A percentile compares a stretch with the other conserved stretches of the same genome.
Conservation (phyloP, 2,113 vertebrate species). For the Riparia riparia region DNA sequence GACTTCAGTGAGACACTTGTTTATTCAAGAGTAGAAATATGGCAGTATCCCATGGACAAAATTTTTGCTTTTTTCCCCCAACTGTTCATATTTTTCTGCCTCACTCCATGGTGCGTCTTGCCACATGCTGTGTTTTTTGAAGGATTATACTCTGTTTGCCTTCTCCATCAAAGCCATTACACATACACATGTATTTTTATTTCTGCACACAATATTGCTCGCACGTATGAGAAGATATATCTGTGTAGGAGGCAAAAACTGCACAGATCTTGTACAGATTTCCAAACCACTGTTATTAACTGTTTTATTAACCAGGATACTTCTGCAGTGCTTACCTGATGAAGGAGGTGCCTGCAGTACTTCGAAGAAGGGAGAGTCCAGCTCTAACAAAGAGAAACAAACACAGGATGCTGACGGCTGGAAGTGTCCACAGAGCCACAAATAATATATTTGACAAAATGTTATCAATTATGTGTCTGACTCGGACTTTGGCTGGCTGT, state of each 20-base stretch:
- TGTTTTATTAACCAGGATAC: neutral
- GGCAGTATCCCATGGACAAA: neutral
- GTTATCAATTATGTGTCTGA: neutral
- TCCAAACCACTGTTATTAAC: neutral
- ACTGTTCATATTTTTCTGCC: neutral
- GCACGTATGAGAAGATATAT: rapidly evolving
- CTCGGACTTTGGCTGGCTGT: neutral
- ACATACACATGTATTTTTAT: neutral
- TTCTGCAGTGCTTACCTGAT: neutral
- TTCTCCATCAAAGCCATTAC: neutral
- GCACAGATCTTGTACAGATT: neutral
- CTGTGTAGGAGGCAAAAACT: neutral
- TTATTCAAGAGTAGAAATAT: neutral
- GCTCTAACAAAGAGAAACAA: neutral
- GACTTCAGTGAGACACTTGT: neutral
- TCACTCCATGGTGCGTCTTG: neutral
- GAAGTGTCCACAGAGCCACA: neutral
- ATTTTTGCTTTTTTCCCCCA: rapidly evolving
- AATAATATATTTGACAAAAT: neutral
- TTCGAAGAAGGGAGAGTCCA: neutral
- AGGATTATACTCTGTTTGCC: neutral
- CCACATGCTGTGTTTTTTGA: rapidly evolving
- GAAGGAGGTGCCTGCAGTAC: neutral
- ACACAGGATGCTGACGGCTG: neutral
- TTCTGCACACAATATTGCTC: neutral